Evolutionary conservation across 2,797 vertebrate genomes (phyloP), one percentile per base, ranked within the genome.

Genomic region (Sebastes vulpes): DNA sequence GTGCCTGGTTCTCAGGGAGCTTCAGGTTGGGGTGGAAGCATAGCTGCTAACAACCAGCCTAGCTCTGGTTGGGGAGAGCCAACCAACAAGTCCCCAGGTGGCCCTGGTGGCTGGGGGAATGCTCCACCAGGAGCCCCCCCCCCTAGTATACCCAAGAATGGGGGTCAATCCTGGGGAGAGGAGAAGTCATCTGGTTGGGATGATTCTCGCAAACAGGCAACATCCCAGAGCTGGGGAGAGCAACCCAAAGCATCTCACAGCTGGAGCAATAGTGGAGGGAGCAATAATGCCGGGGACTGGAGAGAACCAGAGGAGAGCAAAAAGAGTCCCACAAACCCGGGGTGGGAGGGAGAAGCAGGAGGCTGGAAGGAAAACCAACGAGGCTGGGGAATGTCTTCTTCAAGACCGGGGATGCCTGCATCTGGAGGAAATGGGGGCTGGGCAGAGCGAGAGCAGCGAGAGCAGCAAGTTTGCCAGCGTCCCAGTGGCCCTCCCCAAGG

Each of bases 51-150:
- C 79, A 93, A 85, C 79, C 92, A 93, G 87, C 92, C 97, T 91
- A 90, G 95, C 88, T 95, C 97, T 85, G 95, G 97, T 92, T 99
- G 98, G 98, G 97, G 97, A 92, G 98, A 99, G 83, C 92, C 96
- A 67, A 31, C 92, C 31, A 93, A 86, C 89, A 95, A 98, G 95
- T 96, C 97, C 94, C 93, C 96, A 78, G 92, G 93, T 94, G 97
- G 96, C 90, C 96, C 97, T 81, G 96, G 97, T 88, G 96, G 97
- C 72, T 99, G 98, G 98, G 97, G 97, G 54, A 98, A 97, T 85
- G 94, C 96, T 82, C 92, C 96, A 95, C 92, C 96, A 94, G 97
- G 95, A 93, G 96, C 95, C 87, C 92, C 94, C 86, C 93, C 94
- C 87, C 95, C 97, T 92, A 97, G 92, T 94, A 95, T 94, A 72